Percentiles rank a stretch among this genome's conserved stretches.
Evolutionary conservation across 1,140 invertebrate species (phyloP).

Genomic region (Andricus grossulariae): DNA sequence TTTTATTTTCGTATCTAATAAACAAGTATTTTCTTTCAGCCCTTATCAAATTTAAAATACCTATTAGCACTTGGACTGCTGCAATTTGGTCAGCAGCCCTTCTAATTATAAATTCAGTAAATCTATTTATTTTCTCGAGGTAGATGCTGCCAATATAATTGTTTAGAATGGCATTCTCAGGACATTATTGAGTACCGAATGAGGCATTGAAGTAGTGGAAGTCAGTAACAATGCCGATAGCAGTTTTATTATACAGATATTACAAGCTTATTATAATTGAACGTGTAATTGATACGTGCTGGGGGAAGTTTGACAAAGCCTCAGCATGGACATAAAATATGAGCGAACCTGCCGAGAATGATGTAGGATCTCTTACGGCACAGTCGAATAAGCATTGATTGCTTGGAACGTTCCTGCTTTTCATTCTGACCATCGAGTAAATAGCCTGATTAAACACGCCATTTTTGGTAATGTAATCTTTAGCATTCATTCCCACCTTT

Average conservation of each 20-base stretch:
- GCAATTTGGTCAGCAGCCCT: too few species aligned
- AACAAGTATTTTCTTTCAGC: too few species aligned
- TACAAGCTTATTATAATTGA: constrained; percentile 5
- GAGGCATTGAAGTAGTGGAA: constrained; percentile 6
- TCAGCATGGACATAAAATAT: background rate
- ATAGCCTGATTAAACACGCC: constrained; percentile 30
- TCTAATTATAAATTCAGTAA: background rate
- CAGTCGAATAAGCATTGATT: background rate
- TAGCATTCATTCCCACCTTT: constrained; percentile 28
- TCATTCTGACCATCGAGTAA: constrained; percentile 32
- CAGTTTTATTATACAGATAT: constrained; percentile 16
- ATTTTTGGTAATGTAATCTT: constrained; percentile 44
- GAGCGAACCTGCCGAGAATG: constrained; percentile 4
- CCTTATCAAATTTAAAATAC: too few species aligned
- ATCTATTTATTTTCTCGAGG: background rate
- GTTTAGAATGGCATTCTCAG: background rate
- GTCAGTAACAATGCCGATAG: background rate
- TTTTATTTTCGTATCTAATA: too few species aligned
- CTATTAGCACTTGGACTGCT: too few species aligned
- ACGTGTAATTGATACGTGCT: constrained; percentile 6
- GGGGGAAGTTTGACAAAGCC: constrained; percentile 12
- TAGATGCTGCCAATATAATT: background rate
- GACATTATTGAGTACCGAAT: background rate
- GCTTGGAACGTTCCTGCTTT: background rate
- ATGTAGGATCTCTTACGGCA: background rate